Base-by-base conservation (phyloP, 2,113 vertebrate species). In the Dunckerocampus dactyliophorus region DNA sequence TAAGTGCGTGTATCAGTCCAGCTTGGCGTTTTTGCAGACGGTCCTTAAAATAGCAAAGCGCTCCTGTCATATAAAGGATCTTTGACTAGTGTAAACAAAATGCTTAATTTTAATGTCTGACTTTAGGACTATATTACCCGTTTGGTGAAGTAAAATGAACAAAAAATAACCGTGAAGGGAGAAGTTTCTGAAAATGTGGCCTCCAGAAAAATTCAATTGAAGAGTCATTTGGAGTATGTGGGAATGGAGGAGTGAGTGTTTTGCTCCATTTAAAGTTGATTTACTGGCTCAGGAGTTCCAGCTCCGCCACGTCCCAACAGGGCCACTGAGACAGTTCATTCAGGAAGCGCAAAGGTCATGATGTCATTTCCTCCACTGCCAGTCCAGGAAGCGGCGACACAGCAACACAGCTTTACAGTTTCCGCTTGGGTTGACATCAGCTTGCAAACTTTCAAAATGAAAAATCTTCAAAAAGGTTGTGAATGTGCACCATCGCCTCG, bases 271-370 rank as follows among this genome's bases (percentile, higher is more conserved):
- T 42, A 21, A 42, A 43, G 43, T 57, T 78, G 17, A 69, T 77
- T 64, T 67, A 68, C 60, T 69, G 53, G 75, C 62, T 75, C 68
- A 65, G 76, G 64, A 72, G 61, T 58, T 55, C 48, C 39, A 66
- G 42, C 62, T 14, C 13, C 12, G 4, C 39, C 12, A 4, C 3
- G 77, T 63, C 69, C 73, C 55, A 68, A 72, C 65, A 70, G 59
- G 57, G 61, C 65, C 76, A 74, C 85, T 80, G 51, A 81, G 82
- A 83, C 77, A 91, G 87, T 89, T 87, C 71, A 90, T 89, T 89
- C 88, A 91, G 90, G 90, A 91, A 88, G 85, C 83, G 74, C 82
- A 51, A 65, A 77, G 88, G 89, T 89, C 88, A 81, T 87, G 87
- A 88, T 90, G 89, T 89, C 65, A 91, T 80, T 89, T 91, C 88